Base-by-base conservation (phyloP, 2,797 vertebrate species). In the Coilia nasus region DNA sequence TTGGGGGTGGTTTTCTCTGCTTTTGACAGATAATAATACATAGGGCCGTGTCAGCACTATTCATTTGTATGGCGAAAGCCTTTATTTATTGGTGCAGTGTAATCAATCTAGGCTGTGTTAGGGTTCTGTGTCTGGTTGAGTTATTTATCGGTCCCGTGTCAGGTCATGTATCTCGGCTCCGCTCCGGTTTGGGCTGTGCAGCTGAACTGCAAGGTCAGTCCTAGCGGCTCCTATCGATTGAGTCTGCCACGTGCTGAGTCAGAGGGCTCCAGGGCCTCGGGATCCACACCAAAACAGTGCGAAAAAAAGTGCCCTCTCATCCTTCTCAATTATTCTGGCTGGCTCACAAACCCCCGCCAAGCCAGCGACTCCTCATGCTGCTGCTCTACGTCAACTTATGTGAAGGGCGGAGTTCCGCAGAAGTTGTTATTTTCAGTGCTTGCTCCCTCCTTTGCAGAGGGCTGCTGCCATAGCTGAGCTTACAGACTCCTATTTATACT, bases 131-230 rank as follows among this genome's bases (percentile, higher is more conserved):
- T 35, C 67, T 35, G 67, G 15, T 35, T 75, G 67, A 75, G 67
- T 75, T 75, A 41, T 75, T 75, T 75, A 75, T 75, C 19, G 25
- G 67, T 10, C 15, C 67, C 17, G 67, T 19, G 67, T 41, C 15
- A 15, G 67, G 67, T 17, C 31, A 75, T 75, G 67, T 75, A 75
- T 75, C 31, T 75, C 31, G 1, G 28, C 81, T 50, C n/a, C n/a
- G n/a, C n/a, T n/a, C n/a, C 50, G 28, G 31, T 62, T 71, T 82
- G 59, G 90, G 81, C 81, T 88, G 81, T 83, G 84, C 84, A 81
- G 84, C 85, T 83, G 81, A 82, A 64, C 67, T 64, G 87, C 87
- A 90, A 89, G 89, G 89, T 90, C 87, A 88, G 84, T 83, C 85
- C 57, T 31, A 75, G 67, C 28, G 12, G 67, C 41, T 62, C 23